Percentiles rank a stretch among this genome's conserved stretches.
These are phyloP conservation scores for Onychorhynchus coronatus DNA, from an alignment of 2,113 vertebrate species.

Conservation along the genomic window DNA sequence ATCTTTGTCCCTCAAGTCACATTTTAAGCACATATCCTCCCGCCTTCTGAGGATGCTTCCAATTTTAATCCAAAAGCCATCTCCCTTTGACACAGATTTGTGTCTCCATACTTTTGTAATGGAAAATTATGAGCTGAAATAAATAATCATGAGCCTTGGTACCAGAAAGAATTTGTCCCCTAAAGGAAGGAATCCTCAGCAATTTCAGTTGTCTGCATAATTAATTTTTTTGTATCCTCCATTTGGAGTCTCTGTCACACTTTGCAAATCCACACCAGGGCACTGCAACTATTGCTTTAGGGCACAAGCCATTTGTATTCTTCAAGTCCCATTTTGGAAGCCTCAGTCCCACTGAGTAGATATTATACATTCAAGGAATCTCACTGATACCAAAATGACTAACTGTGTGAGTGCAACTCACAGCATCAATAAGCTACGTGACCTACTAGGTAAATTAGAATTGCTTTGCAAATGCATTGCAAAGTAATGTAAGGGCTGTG, in stretches of 20 bases:
- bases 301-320: slow-evolving; percentile 29
- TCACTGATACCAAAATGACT: slow-evolving; percentile 49
- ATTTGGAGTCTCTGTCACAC: slow-evolving; percentile 47
- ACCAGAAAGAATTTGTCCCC: slow-evolving; percentile 35
- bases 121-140: slow-evolving; percentile 45
- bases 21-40: neutral
- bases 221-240: slow-evolving; percentile 38
- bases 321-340: neutral
- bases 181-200: slow-evolving; percentile 48
- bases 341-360: slow-evolving; percentile 29
- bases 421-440: neutral
- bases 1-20: neutral
- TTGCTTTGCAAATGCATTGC: neutral
- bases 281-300: slow-evolving; percentile 11
- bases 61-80: slow-evolving; percentile 23
- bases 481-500: neutral
- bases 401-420: neutral
- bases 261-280: slow-evolving; percentile 49
- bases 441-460: neutral
- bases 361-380: slow-evolving; percentile 32
- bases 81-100: slow-evolving; percentile 36
- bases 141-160: slow-evolving; percentile 44
- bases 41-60: neutral
- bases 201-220: slow-evolving; percentile 49
- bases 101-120: slow-evolving; percentile 23